Conservation (phyloP, 2,888 invertebrate species). For the Sylvicola fuscatus region DNA sequence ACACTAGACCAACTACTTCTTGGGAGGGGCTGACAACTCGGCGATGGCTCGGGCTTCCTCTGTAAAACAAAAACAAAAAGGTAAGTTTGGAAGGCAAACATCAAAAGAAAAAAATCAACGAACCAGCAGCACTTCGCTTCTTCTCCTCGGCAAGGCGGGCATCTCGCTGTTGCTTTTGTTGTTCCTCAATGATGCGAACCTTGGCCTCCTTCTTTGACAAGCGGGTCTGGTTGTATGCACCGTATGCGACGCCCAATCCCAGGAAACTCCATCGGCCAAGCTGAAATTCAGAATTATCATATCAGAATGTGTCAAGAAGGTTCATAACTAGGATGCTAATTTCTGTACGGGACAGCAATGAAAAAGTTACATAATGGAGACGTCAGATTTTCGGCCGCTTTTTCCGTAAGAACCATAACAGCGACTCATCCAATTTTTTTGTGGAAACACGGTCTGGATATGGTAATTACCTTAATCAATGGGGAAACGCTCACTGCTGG, state of each 20-base stretch:
- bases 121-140: constrained; percentile 37
- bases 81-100: background rate
- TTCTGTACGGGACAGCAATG: too few species aligned
- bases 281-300: constrained; percentile 32
- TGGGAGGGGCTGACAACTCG: constrained; percentile 9
- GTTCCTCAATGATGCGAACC: constrained; percentile 41
- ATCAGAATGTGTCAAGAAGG: too few species aligned
- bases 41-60: constrained; percentile 14
- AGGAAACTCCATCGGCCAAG: constrained; percentile 68
- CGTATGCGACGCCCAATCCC: constrained; percentile 49
- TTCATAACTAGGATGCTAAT: too few species aligned
- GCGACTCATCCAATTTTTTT: too few species aligned
- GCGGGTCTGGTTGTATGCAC: constrained; percentile 47
- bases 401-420: too few species aligned
- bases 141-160: constrained; percentile 53
- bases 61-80: background rate
- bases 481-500: constrained; percentile 64
- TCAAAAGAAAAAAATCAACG: constrained; percentile 2
- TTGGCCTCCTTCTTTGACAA: constrained; percentile 43
- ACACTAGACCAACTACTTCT: constrained; percentile 7
- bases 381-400: background rate
- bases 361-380: too few species aligned
- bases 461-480: constrained; percentile 44
- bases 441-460: constrained; percentile 3
- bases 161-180: constrained; percentile 45